These are phyloP conservation scores for Alviniconcha marisindica DNA, from an alignment of 1,140 invertebrate species.

Conservation along the genomic window DNA sequence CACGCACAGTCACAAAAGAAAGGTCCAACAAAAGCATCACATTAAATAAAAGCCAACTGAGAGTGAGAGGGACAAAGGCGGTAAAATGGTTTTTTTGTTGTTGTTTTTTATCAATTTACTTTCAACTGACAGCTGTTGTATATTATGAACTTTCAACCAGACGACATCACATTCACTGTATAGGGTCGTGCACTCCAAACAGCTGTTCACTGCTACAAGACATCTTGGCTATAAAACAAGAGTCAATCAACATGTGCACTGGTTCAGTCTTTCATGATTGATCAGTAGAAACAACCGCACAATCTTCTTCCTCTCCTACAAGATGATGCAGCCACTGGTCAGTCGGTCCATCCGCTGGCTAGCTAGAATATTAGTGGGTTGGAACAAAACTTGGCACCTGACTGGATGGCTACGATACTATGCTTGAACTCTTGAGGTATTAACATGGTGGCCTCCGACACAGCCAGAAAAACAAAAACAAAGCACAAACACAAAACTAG, in stretches of 20 bases:
- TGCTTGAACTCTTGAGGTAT: constrained; percentile 29
- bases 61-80: background rate
- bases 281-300: too few species aligned
- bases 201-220: background rate
- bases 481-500: constrained; percentile 1
- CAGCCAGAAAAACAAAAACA: constrained; percentile 21
- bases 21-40: background rate
- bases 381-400: too few species aligned
- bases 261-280: too few species aligned
- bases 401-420: constrained; percentile 10
- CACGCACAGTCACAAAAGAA: too few species aligned
- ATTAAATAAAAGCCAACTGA: background rate
- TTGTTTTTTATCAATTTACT: constrained; percentile 28
- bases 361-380: too few species aligned
- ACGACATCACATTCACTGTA: background rate
- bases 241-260: too few species aligned
- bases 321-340: too few species aligned
- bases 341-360: too few species aligned
- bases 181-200: background rate
- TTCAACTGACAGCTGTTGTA: constrained; percentile 21
- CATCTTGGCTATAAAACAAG: constrained; percentile 27
- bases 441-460: background rate
- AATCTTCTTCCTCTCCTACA: too few species aligned
- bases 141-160: too few species aligned
- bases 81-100: background rate